Evolutionary conservation across 2,797 vertebrate genomes (phyloP).

Genomic region (Microcaecilia unicolor): DNA sequence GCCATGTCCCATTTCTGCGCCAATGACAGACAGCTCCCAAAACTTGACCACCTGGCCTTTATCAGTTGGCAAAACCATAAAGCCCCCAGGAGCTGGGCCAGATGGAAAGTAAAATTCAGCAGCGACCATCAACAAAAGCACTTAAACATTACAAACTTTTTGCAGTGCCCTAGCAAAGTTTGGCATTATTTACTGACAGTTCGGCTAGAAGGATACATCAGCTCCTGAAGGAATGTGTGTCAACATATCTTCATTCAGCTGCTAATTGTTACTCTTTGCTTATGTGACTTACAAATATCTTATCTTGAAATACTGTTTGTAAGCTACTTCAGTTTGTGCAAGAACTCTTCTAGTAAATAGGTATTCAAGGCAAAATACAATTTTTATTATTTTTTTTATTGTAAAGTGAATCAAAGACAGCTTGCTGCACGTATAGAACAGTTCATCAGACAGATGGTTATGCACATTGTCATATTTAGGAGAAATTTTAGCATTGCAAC

Average conservation of each 20-base stretch:
- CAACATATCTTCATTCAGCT: slow-evolving; percentile 14
- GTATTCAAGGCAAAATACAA: not conserved
- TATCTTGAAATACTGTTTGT: not conserved
- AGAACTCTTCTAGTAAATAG: not conserved
- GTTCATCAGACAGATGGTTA: not conserved
- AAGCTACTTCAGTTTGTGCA: not conserved
- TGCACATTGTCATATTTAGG: too few relatives aligned
- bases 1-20: slow-evolving; percentile 37
- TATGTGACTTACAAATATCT: slow-evolving; percentile 7
- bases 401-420: accelerated
- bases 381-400: not conserved
- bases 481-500: accelerated
- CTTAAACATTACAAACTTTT: slow-evolving; percentile 8
- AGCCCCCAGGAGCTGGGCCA: slow-evolving; percentile 61
- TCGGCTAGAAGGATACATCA: slow-evolving; percentile 13
- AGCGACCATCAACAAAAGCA: slow-evolving; percentile 22
- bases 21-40: slow-evolving; percentile 81
- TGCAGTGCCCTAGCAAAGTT: slow-evolving; percentile 8
- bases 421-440: not conserved
- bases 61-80: slow-evolving; percentile 53
- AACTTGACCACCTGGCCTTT: slow-evolving; percentile 60
- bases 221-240: slow-evolving; percentile 20
- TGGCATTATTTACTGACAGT: slow-evolving; percentile 28
- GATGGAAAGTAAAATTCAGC: slow-evolving; percentile 74
- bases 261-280: slow-evolving; percentile 26